A percentile compares a stretch with the other conserved stretches of the same genome.
phyloP scores from a whole-genome alignment of 2,797 vertebrate genomes.

The Smutsia temminckii region DNA sequence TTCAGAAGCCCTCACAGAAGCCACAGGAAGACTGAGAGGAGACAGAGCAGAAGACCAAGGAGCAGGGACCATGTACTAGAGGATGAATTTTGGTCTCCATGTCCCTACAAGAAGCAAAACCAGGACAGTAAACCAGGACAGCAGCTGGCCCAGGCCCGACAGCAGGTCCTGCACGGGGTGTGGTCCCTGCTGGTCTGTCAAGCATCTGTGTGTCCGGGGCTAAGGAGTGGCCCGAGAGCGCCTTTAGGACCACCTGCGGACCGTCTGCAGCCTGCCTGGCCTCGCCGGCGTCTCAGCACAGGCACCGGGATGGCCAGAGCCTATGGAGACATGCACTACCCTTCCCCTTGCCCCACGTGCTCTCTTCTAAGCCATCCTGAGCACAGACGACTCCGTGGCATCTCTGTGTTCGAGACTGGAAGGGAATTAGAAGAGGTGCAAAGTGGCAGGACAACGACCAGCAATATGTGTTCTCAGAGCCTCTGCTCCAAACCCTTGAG shows the following conservation, averaged over 20 bases:
- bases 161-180: not conserved
- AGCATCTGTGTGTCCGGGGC: accelerated
- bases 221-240: not conserved
- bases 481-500: not conserved
- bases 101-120: not conserved
- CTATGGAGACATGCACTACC: not conserved
- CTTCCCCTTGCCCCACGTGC: not conserved
- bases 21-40: not conserved
- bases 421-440: not conserved
- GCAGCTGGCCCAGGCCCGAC: not conserved
- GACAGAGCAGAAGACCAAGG: not conserved
- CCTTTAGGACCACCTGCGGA: not conserved
- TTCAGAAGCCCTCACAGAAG: not conserved
- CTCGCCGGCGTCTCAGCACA: not conserved
- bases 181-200: not conserved
- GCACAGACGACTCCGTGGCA: not conserved
- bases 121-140: not conserved
- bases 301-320: not conserved
- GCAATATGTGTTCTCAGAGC: not conserved
- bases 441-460: not conserved
- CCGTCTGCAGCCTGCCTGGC: not conserved
- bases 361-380: not conserved
- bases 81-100: not conserved
- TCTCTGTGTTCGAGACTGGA: not conserved
- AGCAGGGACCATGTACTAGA: not conserved